Conservation (phyloP, 2,113 vertebrate species). For the Irena cyanogastra region DNA sequence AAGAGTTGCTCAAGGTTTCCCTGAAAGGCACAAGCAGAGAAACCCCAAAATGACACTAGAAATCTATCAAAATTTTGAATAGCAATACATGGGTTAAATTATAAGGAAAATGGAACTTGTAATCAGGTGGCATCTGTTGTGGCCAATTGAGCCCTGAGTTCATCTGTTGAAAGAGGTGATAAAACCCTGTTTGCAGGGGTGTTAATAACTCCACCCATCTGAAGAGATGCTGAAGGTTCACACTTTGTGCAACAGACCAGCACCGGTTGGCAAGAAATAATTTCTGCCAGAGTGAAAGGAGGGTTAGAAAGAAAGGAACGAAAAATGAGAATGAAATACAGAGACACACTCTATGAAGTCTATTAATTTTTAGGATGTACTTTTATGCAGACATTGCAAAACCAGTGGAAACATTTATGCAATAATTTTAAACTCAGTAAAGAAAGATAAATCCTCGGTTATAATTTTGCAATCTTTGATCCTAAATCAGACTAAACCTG, state of each 20-base stretch:
- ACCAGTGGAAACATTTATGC: background rate
- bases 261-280: background rate
- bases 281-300: background rate
- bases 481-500: background rate
- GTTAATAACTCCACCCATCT: background rate
- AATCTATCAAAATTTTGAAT: background rate
- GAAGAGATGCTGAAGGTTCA: background rate
- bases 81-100: background rate
- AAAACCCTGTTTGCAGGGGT: background rate
- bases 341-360: background rate
- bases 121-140: background rate
- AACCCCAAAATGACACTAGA: background rate
- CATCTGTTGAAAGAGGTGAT: background rate
- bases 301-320: background rate
- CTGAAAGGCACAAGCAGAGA: background rate
- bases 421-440: background rate
- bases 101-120: background rate
- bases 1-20: background rate
- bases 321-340: background rate
- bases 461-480: background rate
- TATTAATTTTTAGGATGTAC: background rate
- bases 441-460: background rate
- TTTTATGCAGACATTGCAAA: background rate
- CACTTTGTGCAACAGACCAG: background rate
- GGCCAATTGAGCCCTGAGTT: background rate